Percentiles rank a stretch among this genome's conserved stretches.
Evolutionary conservation across 2,113 vertebrate species (phyloP).

Genomic region (Morone saxatilis): DNA sequence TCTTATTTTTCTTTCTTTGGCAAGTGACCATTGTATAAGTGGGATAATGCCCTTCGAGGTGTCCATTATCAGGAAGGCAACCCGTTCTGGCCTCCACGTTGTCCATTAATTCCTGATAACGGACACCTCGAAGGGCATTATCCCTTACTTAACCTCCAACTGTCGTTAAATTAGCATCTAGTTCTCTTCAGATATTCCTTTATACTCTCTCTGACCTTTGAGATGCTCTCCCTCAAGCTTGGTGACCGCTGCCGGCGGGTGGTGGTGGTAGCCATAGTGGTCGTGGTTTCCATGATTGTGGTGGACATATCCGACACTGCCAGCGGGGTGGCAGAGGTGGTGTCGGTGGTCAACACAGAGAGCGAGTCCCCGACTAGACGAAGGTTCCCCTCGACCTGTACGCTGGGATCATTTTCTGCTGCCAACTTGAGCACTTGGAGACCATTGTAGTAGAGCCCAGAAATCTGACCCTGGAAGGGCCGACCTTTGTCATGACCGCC

Average conservation of each 20-base stretch:
- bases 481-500: slow-evolving; percentile 92
- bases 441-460: slow-evolving; percentile 96
- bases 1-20: too few relatives aligned
- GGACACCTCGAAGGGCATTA: too few relatives aligned
- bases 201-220: slow-evolving; percentile 86
- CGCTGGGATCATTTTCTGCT: slow-evolving; percentile 92
- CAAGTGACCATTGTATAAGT: too few relatives aligned
- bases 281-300: slow-evolving; percentile 97
- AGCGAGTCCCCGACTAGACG: slow-evolving; percentile 93
- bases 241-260: slow-evolving; percentile 92
- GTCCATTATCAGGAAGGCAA: too few relatives aligned
- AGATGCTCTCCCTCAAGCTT: slow-evolving; percentile 93
- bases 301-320: slow-evolving; percentile 94
- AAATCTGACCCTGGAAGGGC: slow-evolving; percentile 96
- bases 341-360: slow-evolving; percentile 90
- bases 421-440: slow-evolving; percentile 95
- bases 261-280: slow-evolving; percentile 95
- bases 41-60: too few relatives aligned
- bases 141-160: slow-evolving; percentile 1
- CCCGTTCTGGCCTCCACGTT: too few relatives aligned
- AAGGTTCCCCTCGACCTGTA: slow-evolving; percentile 92
- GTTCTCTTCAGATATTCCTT: neutral
- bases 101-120: too few relatives aligned
- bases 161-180: slow-evolving; percentile 12
- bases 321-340: slow-evolving; percentile 91